These are phyloP conservation scores for Pyrocephalus nanus DNA, from an alignment of 2,797 vertebrate genomes.

Conservation along the genomic window DNA sequence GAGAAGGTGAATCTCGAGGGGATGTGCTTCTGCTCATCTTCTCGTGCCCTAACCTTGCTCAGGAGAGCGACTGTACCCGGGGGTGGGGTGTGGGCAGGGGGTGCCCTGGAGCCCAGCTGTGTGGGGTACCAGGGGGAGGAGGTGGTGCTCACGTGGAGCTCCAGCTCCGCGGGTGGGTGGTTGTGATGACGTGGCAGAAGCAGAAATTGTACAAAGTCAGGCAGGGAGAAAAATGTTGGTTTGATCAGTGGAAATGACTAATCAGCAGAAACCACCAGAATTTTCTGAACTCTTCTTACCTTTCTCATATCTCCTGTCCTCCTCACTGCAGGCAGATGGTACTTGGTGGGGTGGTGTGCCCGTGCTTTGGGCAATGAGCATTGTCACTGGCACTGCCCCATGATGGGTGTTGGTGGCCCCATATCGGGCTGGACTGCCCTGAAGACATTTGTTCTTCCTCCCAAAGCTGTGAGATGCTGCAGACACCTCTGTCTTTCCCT, in stretches of 20 bases:
- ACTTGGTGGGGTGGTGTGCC: rapidly evolving
- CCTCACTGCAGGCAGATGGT: not conserved
- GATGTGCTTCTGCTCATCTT: not conserved
- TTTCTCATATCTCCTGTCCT: not conserved
- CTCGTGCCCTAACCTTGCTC: rapidly evolving
- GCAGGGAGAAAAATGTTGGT: not conserved
- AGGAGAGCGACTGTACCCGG: not conserved
- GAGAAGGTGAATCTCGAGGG: not conserved
- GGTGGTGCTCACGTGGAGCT: not conserved
- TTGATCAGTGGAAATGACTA: not conserved
- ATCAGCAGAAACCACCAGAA: not conserved
- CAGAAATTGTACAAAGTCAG: conserved; percentile 1
- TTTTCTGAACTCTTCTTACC: not conserved
- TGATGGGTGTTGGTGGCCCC: not conserved
- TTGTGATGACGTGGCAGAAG: not conserved
- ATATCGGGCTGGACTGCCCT: not conserved
- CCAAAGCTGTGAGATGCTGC: not conserved
- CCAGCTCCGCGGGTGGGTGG: not conserved
- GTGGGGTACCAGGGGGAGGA: not conserved
- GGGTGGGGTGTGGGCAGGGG: not conserved
- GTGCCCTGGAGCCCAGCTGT: not conserved
- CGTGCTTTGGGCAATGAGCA: not conserved
- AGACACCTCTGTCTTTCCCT: not conserved
- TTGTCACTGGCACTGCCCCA: not conserved
- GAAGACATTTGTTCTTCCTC: not conserved